These are phyloP conservation scores for Brachionichthys hirsutus DNA, from an alignment of 2,113 vertebrate genomes.

Conservation along the genomic window DNA sequence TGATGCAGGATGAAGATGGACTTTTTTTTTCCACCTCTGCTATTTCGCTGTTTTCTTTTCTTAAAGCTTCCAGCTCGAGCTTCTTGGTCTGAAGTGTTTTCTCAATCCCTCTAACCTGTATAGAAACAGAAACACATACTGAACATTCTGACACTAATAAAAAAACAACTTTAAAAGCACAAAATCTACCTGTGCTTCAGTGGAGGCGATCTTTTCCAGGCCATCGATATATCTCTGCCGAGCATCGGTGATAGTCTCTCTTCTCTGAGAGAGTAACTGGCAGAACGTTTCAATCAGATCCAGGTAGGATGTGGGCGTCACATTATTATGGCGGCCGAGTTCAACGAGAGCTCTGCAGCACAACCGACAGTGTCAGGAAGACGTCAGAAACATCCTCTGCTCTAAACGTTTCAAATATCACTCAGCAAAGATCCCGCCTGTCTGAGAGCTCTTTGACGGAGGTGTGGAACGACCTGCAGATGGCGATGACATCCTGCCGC, in stretches of 20 bases:
- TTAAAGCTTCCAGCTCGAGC: conserved; percentile 87
- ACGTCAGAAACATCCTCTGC: too few relatives aligned
- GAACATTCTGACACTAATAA: background rate
- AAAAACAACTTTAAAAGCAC: background rate
- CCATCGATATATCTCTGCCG: conserved; percentile 85
- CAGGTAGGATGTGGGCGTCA: conserved; percentile 92
- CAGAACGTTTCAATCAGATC: conserved; percentile 94
- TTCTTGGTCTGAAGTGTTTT: conserved; percentile 87
- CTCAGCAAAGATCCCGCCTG: too few relatives aligned
- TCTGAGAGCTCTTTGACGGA: too few relatives aligned
- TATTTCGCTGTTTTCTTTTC: conserved; percentile 87
- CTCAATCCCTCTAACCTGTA: conserved; percentile 91
- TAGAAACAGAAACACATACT: background rate
- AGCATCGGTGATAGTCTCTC: conserved; percentile 83
- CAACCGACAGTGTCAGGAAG: too few relatives aligned
- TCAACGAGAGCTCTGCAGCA: too few relatives aligned
- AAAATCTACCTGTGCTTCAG: conserved; percentile 84
- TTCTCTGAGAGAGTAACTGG: conserved; percentile 81
- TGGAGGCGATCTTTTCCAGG: conserved; percentile 90
- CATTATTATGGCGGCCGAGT: conserved; percentile 95
- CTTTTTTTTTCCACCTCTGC: too few relatives aligned
- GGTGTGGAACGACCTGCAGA: conserved; percentile 96
- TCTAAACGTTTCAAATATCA: too few relatives aligned
- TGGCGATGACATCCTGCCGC: conserved; percentile 82
- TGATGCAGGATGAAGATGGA: too few relatives aligned